A percentile compares a stretch with the other conserved stretches of the same genome.
Conservation (phyloP, 2,797 vertebrate species). For the Parotocinclus haroldoi region DNA sequence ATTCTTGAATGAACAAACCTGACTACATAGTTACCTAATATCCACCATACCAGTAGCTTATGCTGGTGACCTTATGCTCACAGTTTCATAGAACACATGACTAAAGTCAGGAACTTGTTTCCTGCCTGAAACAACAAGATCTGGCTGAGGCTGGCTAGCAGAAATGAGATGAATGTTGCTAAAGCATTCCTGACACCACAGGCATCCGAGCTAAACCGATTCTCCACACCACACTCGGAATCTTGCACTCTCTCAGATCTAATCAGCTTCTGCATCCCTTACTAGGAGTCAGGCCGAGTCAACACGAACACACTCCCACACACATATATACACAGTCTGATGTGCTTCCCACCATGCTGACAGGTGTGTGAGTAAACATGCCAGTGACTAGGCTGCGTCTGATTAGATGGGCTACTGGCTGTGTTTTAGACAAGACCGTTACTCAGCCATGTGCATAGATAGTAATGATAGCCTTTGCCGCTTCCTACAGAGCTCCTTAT, state of each 20-base stretch:
- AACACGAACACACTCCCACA: slow-evolving; percentile 4
- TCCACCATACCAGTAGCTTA: no score
- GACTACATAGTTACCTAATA: no score
- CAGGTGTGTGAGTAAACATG: slow-evolving; percentile 39
- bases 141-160: slow-evolving; percentile 7
- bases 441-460: slow-evolving; percentile 9
- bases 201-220: slow-evolving; percentile 14
- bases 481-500: background rate
- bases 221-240: slow-evolving; percentile 14
- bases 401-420: slow-evolving; percentile 11
- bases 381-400: slow-evolving; percentile 27
- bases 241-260: slow-evolving; percentile 9
- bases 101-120: background rate
- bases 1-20: no score
- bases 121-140: background rate
- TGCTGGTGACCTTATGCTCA: no score
- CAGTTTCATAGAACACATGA: background rate
- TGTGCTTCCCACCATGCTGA: slow-evolving; percentile 29
- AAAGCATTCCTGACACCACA: slow-evolving; percentile 30
- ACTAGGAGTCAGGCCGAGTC: slow-evolving; percentile 23
- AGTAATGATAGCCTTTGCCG: background rate
- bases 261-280: slow-evolving; percentile 21
- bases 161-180: slow-evolving; percentile 25
- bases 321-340: slow-evolving; percentile 12
- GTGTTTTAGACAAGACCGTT: slow-evolving; percentile 25